Evolutionary conservation across 2,888 invertebrate species (phyloP).

Genomic region (Callosobruchus maculatus): DNA sequence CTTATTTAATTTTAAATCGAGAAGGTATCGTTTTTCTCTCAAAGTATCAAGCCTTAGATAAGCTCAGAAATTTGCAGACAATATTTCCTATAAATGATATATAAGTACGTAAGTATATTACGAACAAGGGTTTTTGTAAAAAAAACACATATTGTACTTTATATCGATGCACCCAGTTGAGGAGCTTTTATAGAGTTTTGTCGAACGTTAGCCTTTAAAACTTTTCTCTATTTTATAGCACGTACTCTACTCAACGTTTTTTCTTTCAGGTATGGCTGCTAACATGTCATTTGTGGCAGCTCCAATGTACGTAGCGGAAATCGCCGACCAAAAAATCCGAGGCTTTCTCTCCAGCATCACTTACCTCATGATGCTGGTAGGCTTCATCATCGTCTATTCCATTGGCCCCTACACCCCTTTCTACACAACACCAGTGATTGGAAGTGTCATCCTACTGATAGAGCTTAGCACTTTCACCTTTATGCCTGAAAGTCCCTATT

Average conservation of each 20-base stretch:
- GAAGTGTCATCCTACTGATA: conserved; percentile 32
- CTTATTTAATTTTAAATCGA: too few species aligned
- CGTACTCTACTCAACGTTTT: conserved; percentile 30
- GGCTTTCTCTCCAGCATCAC: conserved; percentile 43
- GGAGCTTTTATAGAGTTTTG: too few species aligned
- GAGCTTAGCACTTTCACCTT: conserved; percentile 41
- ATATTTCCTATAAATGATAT: too few species aligned
- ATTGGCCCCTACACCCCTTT: conserved; percentile 41
- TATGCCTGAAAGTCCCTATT: conserved; percentile 46
- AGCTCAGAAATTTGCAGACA: too few species aligned
- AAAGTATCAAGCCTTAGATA: too few species aligned
- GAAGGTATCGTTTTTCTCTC: too few species aligned
- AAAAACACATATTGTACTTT: too few species aligned
- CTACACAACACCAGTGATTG: conserved; percentile 40
- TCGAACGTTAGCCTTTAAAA: too few species aligned
- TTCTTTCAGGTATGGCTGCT: conserved; percentile 36
- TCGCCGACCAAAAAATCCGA: conserved; percentile 43
- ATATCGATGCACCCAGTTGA: too few species aligned
- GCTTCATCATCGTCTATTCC: conserved; percentile 38
- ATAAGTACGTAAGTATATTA: too few species aligned
- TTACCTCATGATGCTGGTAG: conserved; percentile 44
- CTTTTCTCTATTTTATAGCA: conserved; percentile 25
- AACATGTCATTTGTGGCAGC: conserved; percentile 46
- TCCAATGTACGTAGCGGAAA: conserved; percentile 47
- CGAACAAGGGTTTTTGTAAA: too few species aligned